Percentiles rank a stretch among this genome's conserved stretches.
phyloP scores from a whole-genome alignment of 2,113 vertebrate genomes.

The Heliornis fulica region DNA sequence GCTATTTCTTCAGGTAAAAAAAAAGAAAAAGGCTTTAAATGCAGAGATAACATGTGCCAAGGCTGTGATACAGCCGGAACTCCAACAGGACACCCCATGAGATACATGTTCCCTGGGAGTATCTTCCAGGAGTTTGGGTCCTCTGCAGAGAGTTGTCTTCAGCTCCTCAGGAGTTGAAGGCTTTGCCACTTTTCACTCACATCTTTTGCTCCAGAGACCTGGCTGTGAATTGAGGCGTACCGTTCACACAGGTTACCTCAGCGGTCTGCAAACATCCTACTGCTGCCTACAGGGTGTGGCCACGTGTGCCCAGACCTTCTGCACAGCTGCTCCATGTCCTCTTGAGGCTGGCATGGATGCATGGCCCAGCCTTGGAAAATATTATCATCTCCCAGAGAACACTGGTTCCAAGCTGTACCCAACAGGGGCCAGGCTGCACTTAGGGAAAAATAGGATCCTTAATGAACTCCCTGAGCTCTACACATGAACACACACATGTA shows the following conservation, averaged over 20 bases:
- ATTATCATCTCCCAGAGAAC: background rate
- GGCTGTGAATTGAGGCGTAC: background rate
- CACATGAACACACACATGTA: background rate
- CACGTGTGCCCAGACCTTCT: background rate
- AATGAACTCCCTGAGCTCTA: background rate
- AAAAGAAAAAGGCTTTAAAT: background rate
- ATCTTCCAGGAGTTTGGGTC: background rate
- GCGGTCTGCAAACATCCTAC: background rate
- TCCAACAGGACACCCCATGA: background rate
- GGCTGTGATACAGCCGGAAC: background rate
- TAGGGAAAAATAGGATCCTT: background rate
- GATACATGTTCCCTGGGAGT: background rate
- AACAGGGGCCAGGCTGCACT: background rate
- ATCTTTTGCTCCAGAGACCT: background rate
- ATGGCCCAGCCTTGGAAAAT: constrained; percentile 41
- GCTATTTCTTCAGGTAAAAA: background rate
- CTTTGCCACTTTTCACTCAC: background rate
- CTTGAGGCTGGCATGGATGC: background rate
- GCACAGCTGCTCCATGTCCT: background rate
- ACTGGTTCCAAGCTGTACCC: background rate
- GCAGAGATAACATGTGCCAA: background rate
- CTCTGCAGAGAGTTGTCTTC: background rate
- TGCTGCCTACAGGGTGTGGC: background rate
- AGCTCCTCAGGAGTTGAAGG: background rate
- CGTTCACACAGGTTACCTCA: constrained; percentile 10